These are phyloP conservation scores for Carcinoscorpius rotundicauda DNA, from an alignment of 1,140 invertebrate genomes.

Conservation along the genomic window DNA sequence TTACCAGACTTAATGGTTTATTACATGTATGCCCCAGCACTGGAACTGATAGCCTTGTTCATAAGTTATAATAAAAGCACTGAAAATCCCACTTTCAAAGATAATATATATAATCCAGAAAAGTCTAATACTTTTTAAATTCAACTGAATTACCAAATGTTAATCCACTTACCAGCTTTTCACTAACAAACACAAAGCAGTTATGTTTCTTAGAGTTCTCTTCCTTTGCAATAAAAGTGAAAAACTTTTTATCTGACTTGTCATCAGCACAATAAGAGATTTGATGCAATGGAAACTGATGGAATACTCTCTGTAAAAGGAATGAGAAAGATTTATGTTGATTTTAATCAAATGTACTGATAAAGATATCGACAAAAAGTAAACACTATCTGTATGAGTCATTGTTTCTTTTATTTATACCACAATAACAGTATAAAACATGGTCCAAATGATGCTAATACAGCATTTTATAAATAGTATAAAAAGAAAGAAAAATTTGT, in stretches of 20 bases:
- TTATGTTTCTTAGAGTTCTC: conserved; percentile 66
- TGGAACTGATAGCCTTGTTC: neutral
- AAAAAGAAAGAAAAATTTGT: neutral
- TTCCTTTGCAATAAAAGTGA: conserved; percentile 92
- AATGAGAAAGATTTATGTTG: conserved; percentile 16
- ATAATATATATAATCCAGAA: conserved; percentile 3
- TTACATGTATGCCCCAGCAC: too few relatives aligned
- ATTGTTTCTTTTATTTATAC: too few relatives aligned
- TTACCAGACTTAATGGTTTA: too few relatives aligned
- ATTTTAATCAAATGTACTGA: neutral
- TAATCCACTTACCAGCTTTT: conserved; percentile 56
- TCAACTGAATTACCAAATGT: neutral
- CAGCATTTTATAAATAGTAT: too few relatives aligned
- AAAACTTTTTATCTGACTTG: conserved; percentile 93
- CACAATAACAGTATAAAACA: too few relatives aligned
- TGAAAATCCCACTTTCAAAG: neutral
- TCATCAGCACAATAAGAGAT: conserved; percentile 98
- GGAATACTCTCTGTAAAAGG: conserved; percentile 53
- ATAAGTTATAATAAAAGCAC: neutral
- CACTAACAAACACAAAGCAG: conserved; percentile 93
- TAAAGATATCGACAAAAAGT: neutral
- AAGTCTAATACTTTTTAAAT: conserved; percentile 4
- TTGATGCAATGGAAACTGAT: conserved; percentile 91
- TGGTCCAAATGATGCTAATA: too few relatives aligned
- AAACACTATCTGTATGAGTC: too few relatives aligned